A percentile compares a stretch with the other conserved stretches of the same genome.
phyloP scores from a whole-genome alignment of 2,797 vertebrate species.

The Oreochromis grahami region DNA sequence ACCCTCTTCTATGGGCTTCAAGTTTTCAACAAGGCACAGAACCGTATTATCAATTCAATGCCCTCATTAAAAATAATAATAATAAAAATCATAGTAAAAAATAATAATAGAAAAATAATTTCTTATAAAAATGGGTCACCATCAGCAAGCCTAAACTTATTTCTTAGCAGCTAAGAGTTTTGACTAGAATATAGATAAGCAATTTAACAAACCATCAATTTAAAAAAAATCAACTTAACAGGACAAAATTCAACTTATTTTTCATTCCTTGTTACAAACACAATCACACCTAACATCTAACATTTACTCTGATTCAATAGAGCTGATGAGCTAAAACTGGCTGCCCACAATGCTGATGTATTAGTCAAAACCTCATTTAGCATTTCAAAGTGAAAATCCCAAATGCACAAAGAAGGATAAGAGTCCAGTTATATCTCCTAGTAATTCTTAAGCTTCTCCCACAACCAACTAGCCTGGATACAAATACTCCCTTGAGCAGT shows the following conservation, averaged over 20 bases:
- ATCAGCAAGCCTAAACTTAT: neutral
- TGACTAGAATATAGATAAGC: neutral
- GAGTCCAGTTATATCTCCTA: slow-evolving; percentile 16
- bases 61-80: neutral
- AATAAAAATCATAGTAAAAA: neutral
- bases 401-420: neutral
- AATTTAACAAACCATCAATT: neutral
- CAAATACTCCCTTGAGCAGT: slow-evolving; percentile 81
- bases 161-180: neutral
- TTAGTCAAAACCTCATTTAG: neutral
- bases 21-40: neutral
- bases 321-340: neutral
- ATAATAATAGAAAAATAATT: neutral
- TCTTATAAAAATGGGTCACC: neutral
- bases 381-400: slow-evolving; percentile 9
- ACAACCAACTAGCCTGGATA: slow-evolving; percentile 39
- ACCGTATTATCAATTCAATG: no score
- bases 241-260: neutral
- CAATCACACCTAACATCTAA: neutral
- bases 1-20: neutral
- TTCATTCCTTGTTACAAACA: neutral
- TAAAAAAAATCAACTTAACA: neutral
- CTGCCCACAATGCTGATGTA: neutral
- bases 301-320: neutral
- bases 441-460: slow-evolving; percentile 10